Evolutionary conservation across 2,888 invertebrate species (phyloP).

Genomic region (Aporophyla nigra): DNA sequence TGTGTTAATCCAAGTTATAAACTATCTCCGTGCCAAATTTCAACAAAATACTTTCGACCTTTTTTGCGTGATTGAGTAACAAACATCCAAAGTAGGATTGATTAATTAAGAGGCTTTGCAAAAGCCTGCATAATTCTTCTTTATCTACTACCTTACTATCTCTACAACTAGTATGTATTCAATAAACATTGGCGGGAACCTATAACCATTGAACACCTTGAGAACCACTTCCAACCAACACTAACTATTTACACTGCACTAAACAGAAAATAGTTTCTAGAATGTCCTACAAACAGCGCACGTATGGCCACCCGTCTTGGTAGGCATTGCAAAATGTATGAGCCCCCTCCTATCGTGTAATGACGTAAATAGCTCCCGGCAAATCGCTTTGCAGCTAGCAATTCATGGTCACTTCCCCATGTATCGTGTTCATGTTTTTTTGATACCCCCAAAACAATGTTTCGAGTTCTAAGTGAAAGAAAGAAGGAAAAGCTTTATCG

Average conservation of each 20-base stretch:
- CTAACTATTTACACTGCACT: conserved; percentile 4
- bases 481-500: conserved; percentile 30
- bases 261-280: conserved; percentile 19
- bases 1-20: too few relatives aligned
- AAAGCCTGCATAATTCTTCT: not conserved
- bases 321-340: conserved; percentile 75
- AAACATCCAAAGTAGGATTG: too few relatives aligned
- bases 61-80: too few relatives aligned
- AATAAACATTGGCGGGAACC: not conserved
- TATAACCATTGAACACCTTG: not conserved
- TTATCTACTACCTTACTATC: too few relatives aligned
- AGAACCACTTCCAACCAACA: not conserved
- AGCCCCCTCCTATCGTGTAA: conserved; percentile 78
- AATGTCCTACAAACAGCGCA: conserved; percentile 35
- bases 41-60: too few relatives aligned
- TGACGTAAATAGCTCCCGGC: conserved; percentile 83
- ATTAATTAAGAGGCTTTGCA: too few relatives aligned
- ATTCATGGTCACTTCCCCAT: conserved; percentile 77
- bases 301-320: conserved; percentile 54
- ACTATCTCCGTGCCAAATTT: too few relatives aligned
- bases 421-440: conserved; percentile 60
- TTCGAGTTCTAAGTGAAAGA: conserved; percentile 51
- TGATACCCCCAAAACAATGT: conserved; percentile 63
- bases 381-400: conserved; percentile 76
- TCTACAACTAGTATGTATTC: not conserved